A percentile compares a stretch with the other conserved stretches of the same genome.
phyloP scores from a whole-genome alignment of 2,888 invertebrate genomes.

The Pediacus dermestoides region DNA sequence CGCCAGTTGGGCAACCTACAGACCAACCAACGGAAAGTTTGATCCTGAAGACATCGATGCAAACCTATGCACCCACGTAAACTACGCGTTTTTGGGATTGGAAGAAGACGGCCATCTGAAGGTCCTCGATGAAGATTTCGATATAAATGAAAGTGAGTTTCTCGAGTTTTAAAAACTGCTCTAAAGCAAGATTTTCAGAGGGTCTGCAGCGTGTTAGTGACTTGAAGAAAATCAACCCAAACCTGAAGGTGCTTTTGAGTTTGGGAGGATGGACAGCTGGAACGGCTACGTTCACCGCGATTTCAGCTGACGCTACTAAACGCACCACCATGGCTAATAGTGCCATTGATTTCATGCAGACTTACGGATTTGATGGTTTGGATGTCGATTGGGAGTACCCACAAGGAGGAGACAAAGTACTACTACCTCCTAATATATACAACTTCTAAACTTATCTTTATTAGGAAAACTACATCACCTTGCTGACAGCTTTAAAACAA shows the following conservation, averaged over 20 bases:
- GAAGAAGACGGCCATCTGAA: slow-evolving; percentile 11
- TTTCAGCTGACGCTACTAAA: slow-evolving; percentile 48
- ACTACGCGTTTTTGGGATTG: slow-evolving; percentile 66
- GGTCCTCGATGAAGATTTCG: slow-evolving; percentile 19
- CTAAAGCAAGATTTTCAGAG: slow-evolving; percentile 37
- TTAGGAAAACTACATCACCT: slow-evolving; percentile 30
- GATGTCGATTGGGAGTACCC: slow-evolving; percentile 76
- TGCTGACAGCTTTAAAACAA: slow-evolving; percentile 56
- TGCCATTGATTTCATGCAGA: slow-evolving; percentile 51
- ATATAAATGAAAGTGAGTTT: slow-evolving; percentile 19
- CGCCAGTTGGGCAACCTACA: slow-evolving; percentile 73
- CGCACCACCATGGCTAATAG: slow-evolving; percentile 57
- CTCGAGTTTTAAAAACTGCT: neutral
- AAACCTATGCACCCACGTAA: slow-evolving; percentile 67
- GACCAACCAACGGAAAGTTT: slow-evolving; percentile 62
- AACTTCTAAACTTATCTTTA: neutral
- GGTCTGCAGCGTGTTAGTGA: slow-evolving; percentile 55
- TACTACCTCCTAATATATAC: slow-evolving; percentile 4
- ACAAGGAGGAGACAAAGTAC: slow-evolving; percentile 51
- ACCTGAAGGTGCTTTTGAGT: slow-evolving; percentile 57
- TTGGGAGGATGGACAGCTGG: slow-evolving; percentile 69
- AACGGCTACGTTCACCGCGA: slow-evolving; percentile 48
- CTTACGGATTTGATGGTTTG: slow-evolving; percentile 65
- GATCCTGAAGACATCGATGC: slow-evolving; percentile 64
- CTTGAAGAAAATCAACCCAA: slow-evolving; percentile 53